A percentile compares a stretch with the other conserved stretches of the same genome.
Evolutionary conservation across 2,113 vertebrate genomes (phyloP).

Genomic region (Eira barbara): DNA sequence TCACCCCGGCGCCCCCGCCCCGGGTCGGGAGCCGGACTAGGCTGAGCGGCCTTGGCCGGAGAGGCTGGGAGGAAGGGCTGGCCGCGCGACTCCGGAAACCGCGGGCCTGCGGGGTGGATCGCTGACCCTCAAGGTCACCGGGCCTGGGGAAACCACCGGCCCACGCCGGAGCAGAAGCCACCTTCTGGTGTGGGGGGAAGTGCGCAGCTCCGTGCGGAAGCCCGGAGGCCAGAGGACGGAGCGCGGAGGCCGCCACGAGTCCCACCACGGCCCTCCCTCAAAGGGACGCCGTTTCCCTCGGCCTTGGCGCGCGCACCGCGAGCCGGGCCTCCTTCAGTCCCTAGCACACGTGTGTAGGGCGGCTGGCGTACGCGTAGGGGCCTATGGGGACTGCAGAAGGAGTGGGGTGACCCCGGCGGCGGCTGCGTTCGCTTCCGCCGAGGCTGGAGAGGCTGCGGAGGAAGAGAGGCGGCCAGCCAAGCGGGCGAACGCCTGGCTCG

Average conservation of each 20-base stretch:
- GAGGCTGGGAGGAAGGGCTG: conserved; percentile 46
- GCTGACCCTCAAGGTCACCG: conserved; percentile 54
- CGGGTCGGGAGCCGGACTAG: neutral
- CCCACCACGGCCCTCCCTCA: neutral
- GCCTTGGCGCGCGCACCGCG: neutral
- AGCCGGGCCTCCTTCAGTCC: neutral
- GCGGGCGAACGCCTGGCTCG: neutral
- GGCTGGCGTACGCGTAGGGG: neutral
- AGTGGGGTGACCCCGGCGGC: neutral
- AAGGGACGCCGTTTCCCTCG: neutral
- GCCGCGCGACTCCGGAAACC: conserved; percentile 58
- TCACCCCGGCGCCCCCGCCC: neutral
- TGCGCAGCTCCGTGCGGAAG: neutral
- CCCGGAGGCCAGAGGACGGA: neutral
- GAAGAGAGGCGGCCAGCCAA: neutral
- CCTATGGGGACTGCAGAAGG: neutral
- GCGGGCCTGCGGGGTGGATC: conserved; percentile 48
- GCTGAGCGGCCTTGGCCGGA: conserved; percentile 34
- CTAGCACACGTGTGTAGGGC: neutral
- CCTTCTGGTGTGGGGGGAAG: neutral
- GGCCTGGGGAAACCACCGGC: conserved; percentile 15
- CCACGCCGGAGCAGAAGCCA: conserved; percentile 22
- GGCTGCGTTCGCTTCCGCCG: conserved; percentile 5
- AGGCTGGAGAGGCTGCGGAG: conserved; percentile 3
- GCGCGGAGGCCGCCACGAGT: neutral